These are phyloP conservation scores for Camptogramma bilineatum DNA, from an alignment of 2,888 invertebrate species.

Conservation along the genomic window DNA sequence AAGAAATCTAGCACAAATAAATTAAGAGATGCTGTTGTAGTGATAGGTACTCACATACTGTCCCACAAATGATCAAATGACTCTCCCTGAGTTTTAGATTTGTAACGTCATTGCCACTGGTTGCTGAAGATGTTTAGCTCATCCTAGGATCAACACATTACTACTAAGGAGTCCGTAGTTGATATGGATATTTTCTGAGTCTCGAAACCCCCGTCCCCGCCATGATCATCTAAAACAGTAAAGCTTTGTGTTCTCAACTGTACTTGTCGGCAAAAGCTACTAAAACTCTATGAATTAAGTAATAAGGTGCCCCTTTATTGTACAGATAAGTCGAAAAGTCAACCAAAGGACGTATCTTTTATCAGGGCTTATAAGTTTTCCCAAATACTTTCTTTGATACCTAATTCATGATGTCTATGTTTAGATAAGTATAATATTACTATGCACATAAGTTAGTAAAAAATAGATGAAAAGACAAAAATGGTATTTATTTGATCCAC, in stretches of 20 bases:
- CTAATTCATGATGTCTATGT: slow-evolving; percentile 37
- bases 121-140: no score
- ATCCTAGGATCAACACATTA: no score
- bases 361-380: slow-evolving; percentile 9
- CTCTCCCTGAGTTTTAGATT: no score
- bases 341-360: slow-evolving; percentile 6
- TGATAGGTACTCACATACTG: no score
- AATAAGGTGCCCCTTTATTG: neutral
- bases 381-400: slow-evolving; percentile 39
- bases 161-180: no score
- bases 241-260: neutral
- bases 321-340: slow-evolving; percentile 7
- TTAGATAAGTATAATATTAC: slow-evolving; percentile 14
- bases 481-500: neutral
- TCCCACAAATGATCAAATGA: no score
- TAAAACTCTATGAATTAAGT: slow-evolving; percentile 5
- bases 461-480: slow-evolving; percentile 5
- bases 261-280: neutral
- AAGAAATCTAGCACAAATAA: no score
- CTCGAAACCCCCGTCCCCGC: no score
- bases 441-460: slow-evolving; percentile 29
- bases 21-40: no score
- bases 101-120: no score
- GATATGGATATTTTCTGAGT: no score
- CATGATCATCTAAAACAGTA: neutral